Evolutionary conservation across 2,113 vertebrate species (phyloP).

Genomic region (Indicator indicator): DNA sequence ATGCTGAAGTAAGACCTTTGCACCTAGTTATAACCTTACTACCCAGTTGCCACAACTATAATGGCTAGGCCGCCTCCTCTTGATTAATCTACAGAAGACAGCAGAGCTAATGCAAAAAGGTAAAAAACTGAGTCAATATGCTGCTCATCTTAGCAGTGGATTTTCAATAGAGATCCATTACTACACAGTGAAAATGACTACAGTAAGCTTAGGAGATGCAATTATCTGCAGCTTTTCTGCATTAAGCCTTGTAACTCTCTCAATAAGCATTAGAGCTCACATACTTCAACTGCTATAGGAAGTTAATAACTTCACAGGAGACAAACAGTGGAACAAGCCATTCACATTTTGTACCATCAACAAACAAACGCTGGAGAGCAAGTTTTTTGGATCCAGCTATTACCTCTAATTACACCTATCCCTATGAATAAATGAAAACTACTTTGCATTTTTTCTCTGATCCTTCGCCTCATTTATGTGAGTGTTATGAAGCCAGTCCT

Average conservation of each 20-base stretch:
- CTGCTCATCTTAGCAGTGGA: neutral
- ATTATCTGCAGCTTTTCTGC: slow-evolving; percentile 27
- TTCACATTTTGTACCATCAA: slow-evolving; percentile 14
- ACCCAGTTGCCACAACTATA: neutral
- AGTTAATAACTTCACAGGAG: slow-evolving; percentile 40
- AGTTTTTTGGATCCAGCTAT: slow-evolving; percentile 49
- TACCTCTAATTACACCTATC: slow-evolving; percentile 45
- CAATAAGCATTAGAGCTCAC: neutral
- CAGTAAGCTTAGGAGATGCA: neutral
- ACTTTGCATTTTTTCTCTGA: slow-evolving; percentile 43
- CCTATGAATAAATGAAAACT: slow-evolving; percentile 38
- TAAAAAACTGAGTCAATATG: neutral
- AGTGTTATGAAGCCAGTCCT: slow-evolving; percentile 24
- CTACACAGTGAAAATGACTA: neutral
- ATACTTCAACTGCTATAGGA: slow-evolving; percentile 7
- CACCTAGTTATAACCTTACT: neutral
- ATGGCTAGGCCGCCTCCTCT: neutral
- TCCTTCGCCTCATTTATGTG: slow-evolving; percentile 15
- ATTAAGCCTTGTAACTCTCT: neutral
- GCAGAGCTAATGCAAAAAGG: neutral
- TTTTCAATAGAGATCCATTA: neutral
- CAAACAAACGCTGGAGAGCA: slow-evolving; percentile 30
- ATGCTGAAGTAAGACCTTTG: neutral
- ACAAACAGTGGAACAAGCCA: neutral
- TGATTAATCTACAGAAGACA: neutral